These are phyloP conservation scores for Saccopteryx leptura DNA, from an alignment of 2,113 vertebrate genomes.

Conservation along the genomic window DNA sequence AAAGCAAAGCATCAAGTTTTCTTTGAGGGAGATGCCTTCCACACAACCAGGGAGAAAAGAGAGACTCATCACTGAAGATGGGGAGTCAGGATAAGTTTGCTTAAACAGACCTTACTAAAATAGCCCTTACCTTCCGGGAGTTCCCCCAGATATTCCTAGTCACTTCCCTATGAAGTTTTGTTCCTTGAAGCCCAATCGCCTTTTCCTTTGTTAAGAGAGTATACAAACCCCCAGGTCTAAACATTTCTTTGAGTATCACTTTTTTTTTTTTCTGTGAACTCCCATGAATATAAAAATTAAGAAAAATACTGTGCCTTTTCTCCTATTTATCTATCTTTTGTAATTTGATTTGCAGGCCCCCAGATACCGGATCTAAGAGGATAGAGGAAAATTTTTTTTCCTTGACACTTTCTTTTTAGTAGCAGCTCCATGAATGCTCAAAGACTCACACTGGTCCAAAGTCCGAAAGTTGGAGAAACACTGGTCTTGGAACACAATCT, in stretches of 20 bases:
- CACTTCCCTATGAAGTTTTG: background rate
- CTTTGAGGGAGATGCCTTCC: background rate
- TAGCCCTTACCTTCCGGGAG: background rate
- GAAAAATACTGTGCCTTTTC: background rate
- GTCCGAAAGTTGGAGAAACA: background rate
- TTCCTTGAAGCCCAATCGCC: background rate
- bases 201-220: constrained; percentile 6
- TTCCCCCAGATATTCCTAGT: background rate
- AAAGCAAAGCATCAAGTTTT: background rate
- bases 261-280: constrained; percentile 42
- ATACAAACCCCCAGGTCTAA: background rate
- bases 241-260: background rate
- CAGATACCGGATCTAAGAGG: background rate
- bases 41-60: background rate
- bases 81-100: background rate
- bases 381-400: background rate
- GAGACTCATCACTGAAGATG: background rate
- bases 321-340: background rate
- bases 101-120: background rate
- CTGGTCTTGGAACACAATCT: background rate
- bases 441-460: background rate
- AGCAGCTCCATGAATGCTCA: background rate
- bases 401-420: background rate
- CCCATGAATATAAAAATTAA: background rate
- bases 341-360: background rate